Conservation (phyloP, 2,113 vertebrate genomes). For the Dicrurus megarhynchus region DNA sequence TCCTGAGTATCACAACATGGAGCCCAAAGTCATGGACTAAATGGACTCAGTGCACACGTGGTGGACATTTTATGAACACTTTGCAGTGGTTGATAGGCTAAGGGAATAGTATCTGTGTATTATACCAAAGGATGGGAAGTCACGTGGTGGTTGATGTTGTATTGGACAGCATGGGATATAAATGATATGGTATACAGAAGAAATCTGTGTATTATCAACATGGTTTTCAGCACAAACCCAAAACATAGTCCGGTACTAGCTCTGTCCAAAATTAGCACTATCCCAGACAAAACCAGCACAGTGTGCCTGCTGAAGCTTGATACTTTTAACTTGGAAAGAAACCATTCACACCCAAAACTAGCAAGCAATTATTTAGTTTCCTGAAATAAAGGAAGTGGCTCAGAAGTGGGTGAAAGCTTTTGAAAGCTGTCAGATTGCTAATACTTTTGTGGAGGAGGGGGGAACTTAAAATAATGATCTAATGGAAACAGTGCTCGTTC, state of each 20-base stretch:
- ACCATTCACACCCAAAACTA: neutral
- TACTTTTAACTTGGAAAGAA: neutral
- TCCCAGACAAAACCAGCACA: neutral
- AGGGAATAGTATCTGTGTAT: neutral
- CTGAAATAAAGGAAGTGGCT: constrained; percentile 25
- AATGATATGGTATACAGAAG: neutral
- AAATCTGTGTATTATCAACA: neutral
- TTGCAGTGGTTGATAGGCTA: too few species aligned
- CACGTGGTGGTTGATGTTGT: neutral
- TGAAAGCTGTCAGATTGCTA: constrained; percentile 17
- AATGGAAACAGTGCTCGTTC: neutral
- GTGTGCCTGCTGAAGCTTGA: neutral
- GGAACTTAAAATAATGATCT: neutral
- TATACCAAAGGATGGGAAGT: neutral
- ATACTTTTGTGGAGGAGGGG: neutral
- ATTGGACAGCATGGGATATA: neutral
- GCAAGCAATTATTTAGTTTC: neutral
- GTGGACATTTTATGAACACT: neutral
- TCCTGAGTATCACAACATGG: neutral
- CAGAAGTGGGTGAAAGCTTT: neutral
- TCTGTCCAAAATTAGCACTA: neutral
- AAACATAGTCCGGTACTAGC: neutral
- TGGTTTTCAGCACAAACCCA: neutral
- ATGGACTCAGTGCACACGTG: neutral
- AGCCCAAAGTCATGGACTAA: neutral